A percentile compares a stretch with the other conserved stretches of the same genome.
These are phyloP conservation scores for Geotrupes spiniger DNA, from an alignment of 2,888 invertebrate genomes.

Conservation along the genomic window DNA sequence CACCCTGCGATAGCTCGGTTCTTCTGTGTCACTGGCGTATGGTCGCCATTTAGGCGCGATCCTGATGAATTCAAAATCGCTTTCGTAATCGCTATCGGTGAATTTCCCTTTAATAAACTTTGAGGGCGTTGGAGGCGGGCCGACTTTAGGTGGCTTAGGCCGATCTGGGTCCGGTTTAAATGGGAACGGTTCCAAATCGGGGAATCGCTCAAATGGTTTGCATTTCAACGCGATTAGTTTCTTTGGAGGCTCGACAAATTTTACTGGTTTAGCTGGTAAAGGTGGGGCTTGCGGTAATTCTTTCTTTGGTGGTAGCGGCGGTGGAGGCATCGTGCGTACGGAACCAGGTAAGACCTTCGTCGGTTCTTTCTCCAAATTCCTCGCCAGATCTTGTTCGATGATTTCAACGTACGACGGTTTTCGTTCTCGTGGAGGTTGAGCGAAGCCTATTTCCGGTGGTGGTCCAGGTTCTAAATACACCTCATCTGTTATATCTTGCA, in stretches of 20 bases:
- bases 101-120: conserved; percentile 58
- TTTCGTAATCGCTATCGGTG: conserved; percentile 67
- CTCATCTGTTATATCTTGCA: conserved; percentile 51
- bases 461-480: conserved; percentile 63
- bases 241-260: conserved; percentile 36
- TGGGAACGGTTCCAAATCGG: conserved; percentile 53
- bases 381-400: conserved; percentile 57
- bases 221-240: conserved; percentile 32
- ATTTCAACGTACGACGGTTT: conserved; percentile 58
- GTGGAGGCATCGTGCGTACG: conserved; percentile 56
- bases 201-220: conserved; percentile 49
- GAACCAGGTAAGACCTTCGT: conserved; percentile 55
- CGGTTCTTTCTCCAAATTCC: conserved; percentile 53
- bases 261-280: conserved; percentile 43
- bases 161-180: conserved; percentile 52
- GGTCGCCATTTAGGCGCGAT: conserved; percentile 59
- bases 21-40: conserved; percentile 64
- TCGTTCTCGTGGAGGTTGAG: conserved; percentile 53
- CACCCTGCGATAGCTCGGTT: conserved; percentile 57
- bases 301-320: conserved; percentile 49
- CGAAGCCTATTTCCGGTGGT: conserved; percentile 66
- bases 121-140: conserved; percentile 58
- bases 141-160: conserved; percentile 43
- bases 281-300: conserved; percentile 49
- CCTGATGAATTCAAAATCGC: conserved; percentile 56